These are phyloP conservation scores for Balearica regulorum DNA, from an alignment of 2,797 vertebrate species.

Conservation along the genomic window DNA sequence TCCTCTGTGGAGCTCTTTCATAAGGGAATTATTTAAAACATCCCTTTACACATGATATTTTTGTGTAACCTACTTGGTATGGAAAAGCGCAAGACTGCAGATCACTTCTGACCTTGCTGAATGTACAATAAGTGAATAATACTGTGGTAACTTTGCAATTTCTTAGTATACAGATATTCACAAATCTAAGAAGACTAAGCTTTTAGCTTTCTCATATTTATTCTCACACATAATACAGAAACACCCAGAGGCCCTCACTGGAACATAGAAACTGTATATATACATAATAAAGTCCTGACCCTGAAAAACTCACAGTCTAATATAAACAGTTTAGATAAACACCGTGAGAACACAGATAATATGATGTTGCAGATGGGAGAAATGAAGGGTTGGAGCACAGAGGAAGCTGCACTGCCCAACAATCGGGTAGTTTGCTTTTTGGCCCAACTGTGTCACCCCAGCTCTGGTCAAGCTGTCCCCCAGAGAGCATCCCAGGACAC, in stretches of 20 bases:
- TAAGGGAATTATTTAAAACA: background rate
- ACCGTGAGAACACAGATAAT: background rate
- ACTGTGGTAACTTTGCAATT: background rate
- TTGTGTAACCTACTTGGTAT: background rate
- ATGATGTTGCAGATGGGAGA: background rate
- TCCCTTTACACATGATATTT: background rate
- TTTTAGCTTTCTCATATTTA: background rate
- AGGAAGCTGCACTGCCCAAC: background rate
- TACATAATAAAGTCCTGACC: background rate
- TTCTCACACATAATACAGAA: background rate
- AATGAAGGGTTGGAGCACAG: background rate
- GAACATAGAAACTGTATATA: background rate
- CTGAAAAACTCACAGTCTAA: background rate
- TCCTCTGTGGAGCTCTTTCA: background rate
- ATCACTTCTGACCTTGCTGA: background rate
- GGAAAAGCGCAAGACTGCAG: background rate
- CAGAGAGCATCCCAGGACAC: background rate
- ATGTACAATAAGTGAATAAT: background rate
- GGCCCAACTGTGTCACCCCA: rapidly evolving
- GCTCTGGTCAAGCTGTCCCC: background rate
- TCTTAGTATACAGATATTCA: background rate
- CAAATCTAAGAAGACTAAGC: background rate
- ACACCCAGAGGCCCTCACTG: background rate
- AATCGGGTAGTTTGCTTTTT: background rate
- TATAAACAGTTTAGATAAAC: background rate